phyloP scores from a whole-genome alignment of 2,888 invertebrate species.

The Charanyca ferruginea region DNA sequence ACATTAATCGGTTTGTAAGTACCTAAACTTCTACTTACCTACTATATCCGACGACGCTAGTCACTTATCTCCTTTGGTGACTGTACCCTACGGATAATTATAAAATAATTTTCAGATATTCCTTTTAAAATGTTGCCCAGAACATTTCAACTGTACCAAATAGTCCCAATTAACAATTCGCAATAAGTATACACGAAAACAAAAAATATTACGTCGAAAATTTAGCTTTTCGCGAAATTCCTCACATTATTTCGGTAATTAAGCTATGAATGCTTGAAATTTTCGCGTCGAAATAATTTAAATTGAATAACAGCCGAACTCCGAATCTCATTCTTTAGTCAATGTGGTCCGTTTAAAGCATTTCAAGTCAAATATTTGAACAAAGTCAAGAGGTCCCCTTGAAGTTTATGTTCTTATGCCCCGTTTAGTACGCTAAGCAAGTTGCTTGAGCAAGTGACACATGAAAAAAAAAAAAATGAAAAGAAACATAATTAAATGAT shows the following conservation, averaged over 20 bases:
- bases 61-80: too few species aligned
- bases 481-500: too few species aligned
- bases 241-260: slow-evolving; percentile 45
- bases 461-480: too few species aligned
- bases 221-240: slow-evolving; percentile 25
- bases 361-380: slow-evolving; percentile 81
- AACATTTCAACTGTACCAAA: neutral
- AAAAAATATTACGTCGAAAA: slow-evolving; percentile 27
- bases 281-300: slow-evolving; percentile 64
- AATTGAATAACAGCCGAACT: slow-evolving; percentile 61
- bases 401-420: slow-evolving; percentile 71
- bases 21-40: too few species aligned
- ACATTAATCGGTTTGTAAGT: too few species aligned
- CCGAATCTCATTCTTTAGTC: slow-evolving; percentile 69
- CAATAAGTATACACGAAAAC: slow-evolving; percentile 1
- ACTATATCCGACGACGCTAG: too few species aligned
- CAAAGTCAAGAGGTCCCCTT: slow-evolving; percentile 73
- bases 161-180: slow-evolving; percentile 9
- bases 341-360: slow-evolving; percentile 73
- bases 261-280: slow-evolving; percentile 39
- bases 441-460: slow-evolving; percentile 38
- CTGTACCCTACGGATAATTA: too few species aligned
- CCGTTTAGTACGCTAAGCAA: slow-evolving; percentile 60
- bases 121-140: neutral
- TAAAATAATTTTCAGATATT: neutral